Conservation (phyloP, 2,113 vertebrate genomes). For the Murina feae region DNA sequence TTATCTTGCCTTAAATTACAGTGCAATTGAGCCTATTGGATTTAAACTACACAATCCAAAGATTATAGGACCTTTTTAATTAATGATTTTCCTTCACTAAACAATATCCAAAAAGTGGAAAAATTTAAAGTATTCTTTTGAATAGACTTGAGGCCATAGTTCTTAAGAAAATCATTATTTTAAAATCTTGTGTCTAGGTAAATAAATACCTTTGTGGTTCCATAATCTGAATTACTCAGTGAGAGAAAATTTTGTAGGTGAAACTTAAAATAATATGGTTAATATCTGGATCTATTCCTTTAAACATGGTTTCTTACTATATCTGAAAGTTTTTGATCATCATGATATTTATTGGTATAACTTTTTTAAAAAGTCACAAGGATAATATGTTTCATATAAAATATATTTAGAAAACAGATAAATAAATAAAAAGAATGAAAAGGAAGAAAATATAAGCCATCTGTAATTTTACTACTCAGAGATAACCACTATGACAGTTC, state of each 20-base stretch:
- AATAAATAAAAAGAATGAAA: conserved; percentile 22
- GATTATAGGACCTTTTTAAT: conserved; percentile 30
- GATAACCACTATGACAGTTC: neutral
- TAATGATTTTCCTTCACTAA: conserved; percentile 10
- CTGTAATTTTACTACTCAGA: neutral
- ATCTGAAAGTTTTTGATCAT: conserved; percentile 24
- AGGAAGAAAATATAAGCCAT: neutral
- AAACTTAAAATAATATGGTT: conserved; percentile 35
- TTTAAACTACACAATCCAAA: conserved; percentile 36
- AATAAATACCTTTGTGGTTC: conserved; percentile 7
- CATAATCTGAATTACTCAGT: conserved; percentile 10
- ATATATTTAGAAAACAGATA: conserved; percentile 25
- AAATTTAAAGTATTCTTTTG: conserved; percentile 18
- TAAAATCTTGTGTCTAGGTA: conserved; percentile 15
- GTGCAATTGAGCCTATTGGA: neutral
- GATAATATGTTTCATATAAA: conserved; percentile 39
- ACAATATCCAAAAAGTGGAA: conserved; percentile 9
- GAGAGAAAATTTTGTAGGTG: conserved; percentile 25
- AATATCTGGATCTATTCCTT: conserved; percentile 26
- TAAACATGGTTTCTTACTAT: conserved; percentile 32
- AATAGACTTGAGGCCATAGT: neutral
- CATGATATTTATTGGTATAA: neutral
- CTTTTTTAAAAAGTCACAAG: neutral
- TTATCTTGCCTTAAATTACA: conserved; percentile 21
- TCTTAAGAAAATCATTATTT: conserved; percentile 45